Conservation (phyloP, 2,888 invertebrate species). For the Cephus sareptanus region DNA sequence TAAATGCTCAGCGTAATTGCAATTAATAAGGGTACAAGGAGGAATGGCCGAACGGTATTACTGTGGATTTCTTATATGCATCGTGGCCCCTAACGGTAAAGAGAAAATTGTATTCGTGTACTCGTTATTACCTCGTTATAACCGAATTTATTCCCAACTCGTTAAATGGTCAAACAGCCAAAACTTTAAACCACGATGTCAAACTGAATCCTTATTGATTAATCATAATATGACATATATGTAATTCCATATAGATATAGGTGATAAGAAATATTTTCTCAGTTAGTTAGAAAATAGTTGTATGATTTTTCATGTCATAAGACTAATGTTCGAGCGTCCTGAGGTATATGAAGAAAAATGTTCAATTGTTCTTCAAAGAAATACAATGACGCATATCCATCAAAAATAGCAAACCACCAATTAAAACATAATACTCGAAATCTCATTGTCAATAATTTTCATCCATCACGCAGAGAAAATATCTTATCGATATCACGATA, state of each 20-base stretch:
- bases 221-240: not conserved
- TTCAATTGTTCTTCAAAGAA: not conserved
- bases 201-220: not conserved
- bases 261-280: not conserved
- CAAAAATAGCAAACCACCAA: not conserved
- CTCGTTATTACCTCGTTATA: not conserved
- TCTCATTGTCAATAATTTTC: not conserved
- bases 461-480: not conserved
- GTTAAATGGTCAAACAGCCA: not conserved
- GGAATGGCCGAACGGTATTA: not conserved
- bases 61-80: not conserved
- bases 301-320: not conserved
- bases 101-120: slow-evolving; percentile 3
- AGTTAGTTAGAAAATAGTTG: too few species aligned
- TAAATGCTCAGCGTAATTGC: not conserved
- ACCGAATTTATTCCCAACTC: not conserved
- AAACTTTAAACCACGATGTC: not conserved
- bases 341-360: not conserved
- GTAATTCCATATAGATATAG: not conserved
- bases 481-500: not conserved
- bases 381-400: not conserved
- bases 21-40: not conserved
- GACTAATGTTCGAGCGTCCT: not conserved
- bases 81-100: not conserved
- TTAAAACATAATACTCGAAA: not conserved